Base-by-base conservation (phyloP, 1,140 invertebrate species). In the Archegozetes longisetosus region DNA sequence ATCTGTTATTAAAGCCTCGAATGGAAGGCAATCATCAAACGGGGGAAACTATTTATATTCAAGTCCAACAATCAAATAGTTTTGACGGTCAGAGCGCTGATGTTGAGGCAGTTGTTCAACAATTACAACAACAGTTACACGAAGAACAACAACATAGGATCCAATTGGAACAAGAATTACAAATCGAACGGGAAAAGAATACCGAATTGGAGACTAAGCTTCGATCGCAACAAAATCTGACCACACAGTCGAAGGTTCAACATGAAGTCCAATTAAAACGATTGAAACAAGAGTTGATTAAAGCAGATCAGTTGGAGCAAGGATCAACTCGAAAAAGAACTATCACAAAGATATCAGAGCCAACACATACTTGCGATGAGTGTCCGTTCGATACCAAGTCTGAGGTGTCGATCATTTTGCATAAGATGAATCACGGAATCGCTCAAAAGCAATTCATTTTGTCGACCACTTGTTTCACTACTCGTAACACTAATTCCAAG, bases 381-480 rank as follows among this genome's bases (percentile, higher is more conserved):
- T 58, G 57, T 53, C 14, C 23, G 25, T 58, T 58, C 23, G 13
- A 53, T 22, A 24, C 57, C n/a, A 58, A 58, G 17, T 58, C 57
- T 12, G 47, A 58, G n/a, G 57, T 58, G 20, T 58, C 57, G 2
- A 20, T 58, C 1, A 58, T 58, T 2, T 23, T 58, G 48, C 57
- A 58, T 46, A 58, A 58, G 47, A 58, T 58, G 57, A 58, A 58
- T 27, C 57, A 58, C 25, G n/a, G 13, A 20, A 58, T 58, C 20
- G 24, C 26, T 49, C 46, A 58, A 17, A 40, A 58, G 3, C 57
- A 58, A 14, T 58, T 28, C 27, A 24, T 58, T 17, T 46, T 58
- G n/a, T 58, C 57, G 9, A 32, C 57, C 2, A 51, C 57, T 13
- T 50, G 17, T 25, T 58, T 58, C 24, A 58, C 57, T 1, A 58